These are phyloP conservation scores for Tragelaphus oryx DNA, from an alignment of 2,797 vertebrate species.

Conservation along the genomic window DNA sequence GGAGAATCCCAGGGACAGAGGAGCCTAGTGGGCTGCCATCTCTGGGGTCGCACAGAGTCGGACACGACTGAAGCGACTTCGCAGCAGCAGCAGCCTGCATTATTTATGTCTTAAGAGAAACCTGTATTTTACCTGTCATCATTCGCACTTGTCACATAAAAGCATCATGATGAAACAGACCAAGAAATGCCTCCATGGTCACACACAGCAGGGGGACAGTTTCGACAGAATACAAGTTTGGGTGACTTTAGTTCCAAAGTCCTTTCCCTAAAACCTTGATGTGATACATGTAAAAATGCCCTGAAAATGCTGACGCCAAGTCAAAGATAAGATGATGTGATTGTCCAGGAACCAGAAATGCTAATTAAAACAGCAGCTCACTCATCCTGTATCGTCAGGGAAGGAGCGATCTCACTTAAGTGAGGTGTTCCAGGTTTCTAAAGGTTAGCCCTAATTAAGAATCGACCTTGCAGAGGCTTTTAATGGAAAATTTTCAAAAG, in stretches of 20 bases:
- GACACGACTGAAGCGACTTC: too few species aligned
- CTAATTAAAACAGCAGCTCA: conserved; percentile 13
- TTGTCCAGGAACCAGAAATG: neutral
- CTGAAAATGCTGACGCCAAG: neutral
- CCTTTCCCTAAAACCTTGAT: neutral
- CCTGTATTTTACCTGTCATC: neutral
- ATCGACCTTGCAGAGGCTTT: conserved; percentile 28
- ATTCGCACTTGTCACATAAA: neutral
- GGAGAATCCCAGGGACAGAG: too few species aligned
- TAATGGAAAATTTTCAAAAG: conserved; percentile 63
- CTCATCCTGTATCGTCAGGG: neutral
- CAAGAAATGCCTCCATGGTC: neutral
- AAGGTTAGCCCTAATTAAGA: conserved; percentile 59
- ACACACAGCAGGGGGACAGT: neutral
- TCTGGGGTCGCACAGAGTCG: too few species aligned
- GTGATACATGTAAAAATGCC: neutral
- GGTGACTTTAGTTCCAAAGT: neutral
- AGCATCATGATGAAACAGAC: neutral
- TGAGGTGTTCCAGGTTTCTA: conserved; percentile 44
- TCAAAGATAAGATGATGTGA: neutral
- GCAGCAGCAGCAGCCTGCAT: neutral
- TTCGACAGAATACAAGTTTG: neutral
- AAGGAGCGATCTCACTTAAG: neutral
- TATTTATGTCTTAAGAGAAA: neutral
- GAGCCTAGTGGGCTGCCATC: too few species aligned